These are phyloP conservation scores for Globicephala melas DNA, from an alignment of 2,113 vertebrate species.

Conservation along the genomic window DNA sequence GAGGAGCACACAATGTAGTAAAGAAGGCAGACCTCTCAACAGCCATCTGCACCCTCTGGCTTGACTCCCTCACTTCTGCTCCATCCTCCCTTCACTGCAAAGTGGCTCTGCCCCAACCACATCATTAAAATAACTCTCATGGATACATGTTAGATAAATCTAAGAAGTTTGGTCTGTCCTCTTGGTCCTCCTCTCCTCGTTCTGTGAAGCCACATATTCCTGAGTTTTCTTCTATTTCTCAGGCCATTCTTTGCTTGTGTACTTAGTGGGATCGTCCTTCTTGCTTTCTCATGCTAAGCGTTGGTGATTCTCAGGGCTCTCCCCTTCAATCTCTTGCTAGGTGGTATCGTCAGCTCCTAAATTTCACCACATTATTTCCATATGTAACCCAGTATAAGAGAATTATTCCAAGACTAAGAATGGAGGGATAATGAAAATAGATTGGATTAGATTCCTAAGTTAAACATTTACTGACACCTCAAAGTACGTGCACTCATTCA, in stretches of 20 bases:
- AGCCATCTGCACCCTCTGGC: background rate
- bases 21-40: background rate
- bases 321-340: background rate
- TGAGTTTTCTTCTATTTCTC: background rate
- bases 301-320: background rate
- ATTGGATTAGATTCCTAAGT: background rate
- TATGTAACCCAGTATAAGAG: background rate
- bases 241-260: background rate
- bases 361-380: background rate
- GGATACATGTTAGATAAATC: background rate
- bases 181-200: background rate
- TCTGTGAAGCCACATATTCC: background rate
- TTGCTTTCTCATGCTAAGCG: background rate
- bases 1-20: too few relatives aligned
- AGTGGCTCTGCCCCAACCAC: too few relatives aligned
- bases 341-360: background rate
- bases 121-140: background rate
- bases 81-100: too few relatives aligned
- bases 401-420: background rate
- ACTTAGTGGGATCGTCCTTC: background rate
- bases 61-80: background rate
- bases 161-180: background rate
- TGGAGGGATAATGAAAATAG: background rate
- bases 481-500: background rate
- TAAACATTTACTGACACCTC: background rate